Conservation (phyloP, 2,797 vertebrate species). For the Trichosurus vulpecula region DNA sequence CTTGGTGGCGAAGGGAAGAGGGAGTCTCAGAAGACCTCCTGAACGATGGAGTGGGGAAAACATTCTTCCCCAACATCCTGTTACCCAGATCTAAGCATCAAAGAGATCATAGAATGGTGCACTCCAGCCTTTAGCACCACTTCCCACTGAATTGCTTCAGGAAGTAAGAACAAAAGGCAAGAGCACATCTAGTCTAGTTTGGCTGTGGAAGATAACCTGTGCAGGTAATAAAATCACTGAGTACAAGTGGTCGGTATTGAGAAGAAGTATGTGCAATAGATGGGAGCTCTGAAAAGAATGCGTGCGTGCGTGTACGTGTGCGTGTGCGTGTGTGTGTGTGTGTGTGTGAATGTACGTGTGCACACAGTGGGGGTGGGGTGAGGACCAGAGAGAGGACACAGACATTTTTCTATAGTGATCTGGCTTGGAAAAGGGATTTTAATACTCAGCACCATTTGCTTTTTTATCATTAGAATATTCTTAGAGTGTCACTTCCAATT, state of each 20-base stretch:
- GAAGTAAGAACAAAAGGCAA: neutral
- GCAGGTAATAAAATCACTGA: neutral
- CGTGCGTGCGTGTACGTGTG: neutral
- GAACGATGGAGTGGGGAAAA: neutral
- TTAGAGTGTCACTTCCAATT: neutral
- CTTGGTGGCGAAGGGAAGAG: neutral
- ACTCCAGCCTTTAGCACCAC: too few relatives aligned
- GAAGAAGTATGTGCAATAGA: neutral
- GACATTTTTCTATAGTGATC: neutral
- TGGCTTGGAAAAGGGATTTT: neutral
- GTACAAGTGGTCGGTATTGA: neutral
- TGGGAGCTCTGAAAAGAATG: neutral
- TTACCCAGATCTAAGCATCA: neutral
- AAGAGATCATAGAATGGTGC: neutral
- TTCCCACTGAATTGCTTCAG: neutral
- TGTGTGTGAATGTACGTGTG: neutral
- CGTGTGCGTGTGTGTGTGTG: neutral
- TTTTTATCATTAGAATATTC: neutral
- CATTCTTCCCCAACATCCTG: neutral
- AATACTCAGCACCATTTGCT: neutral
- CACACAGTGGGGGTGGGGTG: neutral
- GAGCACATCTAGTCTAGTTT: neutral
- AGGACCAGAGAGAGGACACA: neutral
- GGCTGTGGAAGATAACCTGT: neutral
- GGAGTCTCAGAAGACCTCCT: neutral